Evolutionary conservation across 2,888 invertebrate genomes (phyloP).

Genomic region (Yponomeuta plumbellus): DNA sequence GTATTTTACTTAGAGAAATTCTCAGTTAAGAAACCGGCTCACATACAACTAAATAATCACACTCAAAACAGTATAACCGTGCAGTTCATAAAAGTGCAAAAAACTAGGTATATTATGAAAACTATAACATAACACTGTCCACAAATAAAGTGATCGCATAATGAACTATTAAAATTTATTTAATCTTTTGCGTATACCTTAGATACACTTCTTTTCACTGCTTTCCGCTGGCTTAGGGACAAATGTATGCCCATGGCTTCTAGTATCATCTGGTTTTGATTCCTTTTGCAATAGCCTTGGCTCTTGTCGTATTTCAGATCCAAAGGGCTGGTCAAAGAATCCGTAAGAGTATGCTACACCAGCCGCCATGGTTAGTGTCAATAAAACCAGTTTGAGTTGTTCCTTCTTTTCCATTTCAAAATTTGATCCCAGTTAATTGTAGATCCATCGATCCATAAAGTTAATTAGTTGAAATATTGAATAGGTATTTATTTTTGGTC

Average conservation of each 20-base stretch:
- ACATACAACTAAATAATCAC: neutral
- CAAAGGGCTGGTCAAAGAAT: conserved; percentile 33
- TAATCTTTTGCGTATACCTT: neutral
- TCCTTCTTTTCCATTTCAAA: conserved; percentile 47
- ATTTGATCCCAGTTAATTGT: conserved; percentile 25
- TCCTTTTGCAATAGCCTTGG: neutral
- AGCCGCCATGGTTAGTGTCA: conserved; percentile 48
- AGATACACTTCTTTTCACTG: neutral
- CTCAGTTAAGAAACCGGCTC: too few relatives aligned
- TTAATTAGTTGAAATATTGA: neutral
- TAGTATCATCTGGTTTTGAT: conserved; percentile 27
- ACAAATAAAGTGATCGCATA: neutral
- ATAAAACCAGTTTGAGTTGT: conserved; percentile 46
- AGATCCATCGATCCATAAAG: conserved; percentile 32
- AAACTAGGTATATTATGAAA: neutral
- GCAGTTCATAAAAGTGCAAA: neutral
- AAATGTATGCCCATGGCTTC: conserved; percentile 32
- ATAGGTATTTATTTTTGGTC: neutral
- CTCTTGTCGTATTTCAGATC: neutral
- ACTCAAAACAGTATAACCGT: neutral
- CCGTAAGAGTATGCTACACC: conserved; percentile 53
- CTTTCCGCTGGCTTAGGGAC: neutral
- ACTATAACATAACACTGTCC: neutral
- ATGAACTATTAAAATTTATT: neutral
- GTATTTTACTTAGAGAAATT: too few relatives aligned